phyloP scores from a whole-genome alignment of 2,888 invertebrate genomes.

The Chalcosyrphus nemorum region DNA sequence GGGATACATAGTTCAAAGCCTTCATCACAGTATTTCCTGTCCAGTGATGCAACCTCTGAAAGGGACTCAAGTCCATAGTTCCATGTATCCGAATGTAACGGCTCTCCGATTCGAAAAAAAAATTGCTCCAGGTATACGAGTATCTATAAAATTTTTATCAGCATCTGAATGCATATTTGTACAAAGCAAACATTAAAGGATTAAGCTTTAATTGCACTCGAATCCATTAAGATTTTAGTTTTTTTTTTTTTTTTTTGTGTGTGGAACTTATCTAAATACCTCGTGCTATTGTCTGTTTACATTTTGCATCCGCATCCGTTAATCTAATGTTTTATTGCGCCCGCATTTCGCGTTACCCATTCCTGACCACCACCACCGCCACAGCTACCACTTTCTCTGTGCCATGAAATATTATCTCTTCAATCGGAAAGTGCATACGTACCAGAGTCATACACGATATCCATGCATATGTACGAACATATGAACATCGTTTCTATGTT shows the following conservation, averaged over 20 bases:
- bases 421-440: constrained; percentile 37
- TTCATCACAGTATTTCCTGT: no score
- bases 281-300: constrained; percentile 29
- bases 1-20: no score
- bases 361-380: constrained; percentile 1
- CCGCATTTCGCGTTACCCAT: constrained; percentile 54
- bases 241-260: constrained; percentile 5
- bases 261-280: constrained; percentile 40
- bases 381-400: no score
- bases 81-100: no score
- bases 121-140: no score
- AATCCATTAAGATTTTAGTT: neutral
- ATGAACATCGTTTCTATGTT: constrained; percentile 45
- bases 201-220: neutral
- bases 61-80: no score
- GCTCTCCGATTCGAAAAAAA: no score
- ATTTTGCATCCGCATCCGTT: constrained; percentile 39
- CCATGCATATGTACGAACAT: neutral
- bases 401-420: constrained; percentile 44
- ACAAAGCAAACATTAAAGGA: neutral
- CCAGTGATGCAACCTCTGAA: no score
- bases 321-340: constrained; percentile 63
- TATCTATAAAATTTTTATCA: no score
- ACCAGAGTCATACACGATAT: neutral
- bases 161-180: neutral